These are phyloP conservation scores for Limanda limanda DNA, from an alignment of 2,113 vertebrate genomes.

Conservation along the genomic window DNA sequence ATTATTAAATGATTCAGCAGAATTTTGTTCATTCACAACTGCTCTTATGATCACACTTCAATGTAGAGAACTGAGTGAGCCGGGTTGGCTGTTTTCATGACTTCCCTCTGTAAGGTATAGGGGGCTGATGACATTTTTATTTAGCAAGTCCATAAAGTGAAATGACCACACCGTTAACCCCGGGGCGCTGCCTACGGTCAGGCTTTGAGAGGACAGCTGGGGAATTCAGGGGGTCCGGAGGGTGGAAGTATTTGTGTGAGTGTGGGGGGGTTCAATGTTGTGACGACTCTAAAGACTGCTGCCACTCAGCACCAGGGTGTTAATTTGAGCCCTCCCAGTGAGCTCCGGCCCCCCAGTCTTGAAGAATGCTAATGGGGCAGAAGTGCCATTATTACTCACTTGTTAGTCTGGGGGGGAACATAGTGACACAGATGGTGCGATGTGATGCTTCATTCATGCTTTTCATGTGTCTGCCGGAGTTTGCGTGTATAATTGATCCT, in stretches of 20 bases:
- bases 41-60: neutral
- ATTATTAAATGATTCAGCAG: neutral
- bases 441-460: conserved; percentile 1
- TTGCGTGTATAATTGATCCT: neutral
- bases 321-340: conserved; percentile 72
- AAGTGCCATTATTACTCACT: conserved; percentile 54
- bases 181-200: neutral
- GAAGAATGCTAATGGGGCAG: conserved; percentile 71
- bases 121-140: conserved; percentile 1
- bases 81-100: neutral
- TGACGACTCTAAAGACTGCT: conserved; percentile 58
- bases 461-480: neutral
- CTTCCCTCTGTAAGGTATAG: no score
- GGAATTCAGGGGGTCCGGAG: conserved; percentile 48
- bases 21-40: neutral
- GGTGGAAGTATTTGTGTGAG: conserved; percentile 13
- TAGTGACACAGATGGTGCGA: conserved; percentile 32
- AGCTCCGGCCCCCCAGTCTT: conserved; percentile 47
- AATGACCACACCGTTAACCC: neutral
- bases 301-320: conserved; percentile 75
- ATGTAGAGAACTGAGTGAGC: neutral
- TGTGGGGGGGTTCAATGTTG: conserved; percentile 48
- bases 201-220: conserved; percentile 69
- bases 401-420: conserved; percentile 14
- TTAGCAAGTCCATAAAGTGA: neutral